Conservation (phyloP, 2,888 invertebrate genomes). For the Pyrgus malvae region DNA sequence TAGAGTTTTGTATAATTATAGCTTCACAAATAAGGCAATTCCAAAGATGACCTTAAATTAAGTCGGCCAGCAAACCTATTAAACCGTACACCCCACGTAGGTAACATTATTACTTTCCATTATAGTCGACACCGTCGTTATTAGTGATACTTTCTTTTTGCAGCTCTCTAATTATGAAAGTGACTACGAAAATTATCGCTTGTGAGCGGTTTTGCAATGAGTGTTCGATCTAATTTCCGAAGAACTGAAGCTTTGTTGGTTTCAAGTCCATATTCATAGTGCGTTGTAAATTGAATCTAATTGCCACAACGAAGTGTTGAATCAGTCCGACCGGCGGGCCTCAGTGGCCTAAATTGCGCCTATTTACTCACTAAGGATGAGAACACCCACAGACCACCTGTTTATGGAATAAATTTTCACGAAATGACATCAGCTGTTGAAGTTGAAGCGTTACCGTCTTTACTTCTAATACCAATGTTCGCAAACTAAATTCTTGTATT, state of each 20-base stretch:
- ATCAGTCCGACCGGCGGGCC: constrained; percentile 62
- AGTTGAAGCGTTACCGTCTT: constrained; percentile 41
- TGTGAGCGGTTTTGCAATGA: constrained; percentile 34
- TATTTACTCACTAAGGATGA: constrained; percentile 75
- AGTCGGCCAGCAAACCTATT: constrained; percentile 11
- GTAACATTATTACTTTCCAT: constrained; percentile 12
- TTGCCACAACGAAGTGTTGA: constrained; percentile 80
- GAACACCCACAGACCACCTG: constrained; percentile 74
- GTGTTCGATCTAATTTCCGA: constrained; percentile 45
- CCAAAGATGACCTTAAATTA: background rate
- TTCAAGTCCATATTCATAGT: constrained; percentile 61
- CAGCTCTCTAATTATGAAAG: constrained; percentile 33
- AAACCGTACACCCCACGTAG: constrained; percentile 4
- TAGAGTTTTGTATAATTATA: no score
- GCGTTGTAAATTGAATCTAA: constrained; percentile 76
- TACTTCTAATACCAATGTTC: constrained; percentile 7
- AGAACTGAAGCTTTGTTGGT: constrained; percentile 68
- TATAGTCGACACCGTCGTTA: constrained; percentile 13
- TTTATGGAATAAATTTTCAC: constrained; percentile 54
- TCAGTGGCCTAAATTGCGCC: constrained; percentile 72
- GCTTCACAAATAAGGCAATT: no score
- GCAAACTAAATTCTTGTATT: no score
- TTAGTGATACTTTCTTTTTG: constrained; percentile 15
- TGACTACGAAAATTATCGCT: constrained; percentile 30
- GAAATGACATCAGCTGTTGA: constrained; percentile 55